Evolutionary conservation across 2,113 vertebrate genomes (phyloP).

Genomic region (Paratilapia polleni): DNA sequence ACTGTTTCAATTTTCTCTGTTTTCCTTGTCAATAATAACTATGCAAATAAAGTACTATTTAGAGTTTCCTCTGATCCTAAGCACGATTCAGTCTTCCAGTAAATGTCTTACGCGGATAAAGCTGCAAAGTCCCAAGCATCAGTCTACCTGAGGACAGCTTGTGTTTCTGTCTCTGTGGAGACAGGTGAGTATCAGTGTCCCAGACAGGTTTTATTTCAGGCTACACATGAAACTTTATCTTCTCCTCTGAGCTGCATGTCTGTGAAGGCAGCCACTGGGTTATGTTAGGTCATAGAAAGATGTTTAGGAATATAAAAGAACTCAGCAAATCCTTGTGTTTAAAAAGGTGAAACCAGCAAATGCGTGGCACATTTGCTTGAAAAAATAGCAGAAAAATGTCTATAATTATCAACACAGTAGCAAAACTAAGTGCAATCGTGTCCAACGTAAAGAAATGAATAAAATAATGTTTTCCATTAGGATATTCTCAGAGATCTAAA

Average conservation of each 20-base stretch:
- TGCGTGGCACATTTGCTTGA: not conserved
- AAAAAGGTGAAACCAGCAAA: not conserved
- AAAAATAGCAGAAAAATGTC: too few relatives aligned
- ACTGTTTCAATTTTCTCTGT: too few relatives aligned
- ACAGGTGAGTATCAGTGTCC: constrained; percentile 43
- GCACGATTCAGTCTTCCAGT: not conserved
- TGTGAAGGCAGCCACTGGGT: not conserved
- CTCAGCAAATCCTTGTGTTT: not conserved
- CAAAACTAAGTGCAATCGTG: not conserved
- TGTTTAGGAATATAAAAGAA: not conserved
- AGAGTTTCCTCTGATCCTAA: not conserved
- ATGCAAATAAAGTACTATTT: not conserved
- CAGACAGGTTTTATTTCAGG: constrained; percentile 31
- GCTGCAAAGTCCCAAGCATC: not conserved
- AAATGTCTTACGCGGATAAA: not conserved
- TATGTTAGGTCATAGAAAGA: not conserved
- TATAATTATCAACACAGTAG: too few relatives aligned
- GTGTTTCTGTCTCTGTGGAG: constrained; percentile 42
- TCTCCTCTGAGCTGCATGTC: not conserved
- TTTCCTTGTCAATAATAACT: not conserved
- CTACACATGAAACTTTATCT: constrained; percentile 37
- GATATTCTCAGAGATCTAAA: not conserved
- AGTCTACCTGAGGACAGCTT: constrained; percentile 12
- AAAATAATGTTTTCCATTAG: not conserved
- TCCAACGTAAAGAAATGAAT: not conserved